Conservation (phyloP, 1,140 invertebrate genomes). For the Eumaeus atala region DNA sequence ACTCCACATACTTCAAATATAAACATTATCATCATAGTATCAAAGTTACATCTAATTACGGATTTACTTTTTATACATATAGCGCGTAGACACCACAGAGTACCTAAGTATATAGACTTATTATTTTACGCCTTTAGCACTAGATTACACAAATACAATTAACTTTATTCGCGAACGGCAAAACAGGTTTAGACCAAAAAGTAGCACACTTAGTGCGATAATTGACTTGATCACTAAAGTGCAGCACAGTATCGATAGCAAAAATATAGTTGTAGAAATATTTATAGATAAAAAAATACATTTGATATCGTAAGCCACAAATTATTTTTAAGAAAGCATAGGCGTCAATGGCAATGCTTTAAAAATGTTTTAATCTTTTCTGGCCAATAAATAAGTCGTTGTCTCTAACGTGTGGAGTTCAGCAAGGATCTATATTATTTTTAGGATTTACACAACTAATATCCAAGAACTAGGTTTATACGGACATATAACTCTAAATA, state of each 20-base stretch:
- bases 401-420: slow-evolving; percentile 12
- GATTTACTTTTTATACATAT: too few species aligned
- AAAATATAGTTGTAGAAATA: slow-evolving; percentile 15
- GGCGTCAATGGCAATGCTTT: slow-evolving; percentile 9
- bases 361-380: slow-evolving; percentile 9
- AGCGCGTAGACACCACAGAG: too few species aligned
- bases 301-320: slow-evolving; percentile 14
- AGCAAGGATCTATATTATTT: slow-evolving; percentile 18
- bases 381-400: background rate
- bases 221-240: too few species aligned
- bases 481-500: slow-evolving; percentile 12
- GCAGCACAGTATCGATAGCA: slow-evolving; percentile 19
- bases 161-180: too few species aligned
- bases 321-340: slow-evolving; percentile 3
- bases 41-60: too few species aligned
- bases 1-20: too few species aligned
- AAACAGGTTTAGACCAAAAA: too few species aligned
- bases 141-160: too few species aligned
- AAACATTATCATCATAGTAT: too few species aligned
- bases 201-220: too few species aligned
- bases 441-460: slow-evolving; percentile 16
- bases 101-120: too few species aligned
- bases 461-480: slow-evolving; percentile 1
- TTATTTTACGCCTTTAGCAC: too few species aligned
- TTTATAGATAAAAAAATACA: slow-evolving; percentile 21